Percentiles rank a stretch among this genome's conserved stretches.
These are phyloP conservation scores for Redunca redunca DNA, from an alignment of 2,113 vertebrate species.

Conservation along the genomic window DNA sequence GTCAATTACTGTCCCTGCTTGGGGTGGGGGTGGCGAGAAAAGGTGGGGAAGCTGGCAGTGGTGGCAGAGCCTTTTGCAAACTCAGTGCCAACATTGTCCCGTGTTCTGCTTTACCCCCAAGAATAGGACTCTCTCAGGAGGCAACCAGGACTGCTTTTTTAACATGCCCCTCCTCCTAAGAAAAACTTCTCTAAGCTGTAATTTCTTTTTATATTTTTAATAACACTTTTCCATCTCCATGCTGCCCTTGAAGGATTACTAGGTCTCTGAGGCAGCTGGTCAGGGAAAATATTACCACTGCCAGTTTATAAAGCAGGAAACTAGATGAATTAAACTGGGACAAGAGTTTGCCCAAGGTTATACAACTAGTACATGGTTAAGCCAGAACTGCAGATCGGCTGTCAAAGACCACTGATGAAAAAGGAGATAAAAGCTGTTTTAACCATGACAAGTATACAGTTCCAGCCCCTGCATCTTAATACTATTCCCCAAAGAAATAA, in stretches of 20 bases:
- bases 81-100: neutral
- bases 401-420: conserved; percentile 29
- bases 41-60: no score
- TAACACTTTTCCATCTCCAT: neutral
- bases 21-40: neutral
- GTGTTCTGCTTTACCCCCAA: neutral
- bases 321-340: neutral
- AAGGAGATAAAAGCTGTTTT: neutral
- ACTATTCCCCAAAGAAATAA: conserved; percentile 64
- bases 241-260: neutral
- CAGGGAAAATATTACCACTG: neutral
- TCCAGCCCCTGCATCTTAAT: neutral
- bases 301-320: neutral
- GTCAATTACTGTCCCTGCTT: neutral
- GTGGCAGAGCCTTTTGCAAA: neutral
- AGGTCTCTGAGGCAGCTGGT: neutral
- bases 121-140: conserved; percentile 12
- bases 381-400: neutral
- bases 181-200: conserved; percentile 5
- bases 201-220: conserved; percentile 20
- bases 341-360: neutral
- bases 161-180: neutral
- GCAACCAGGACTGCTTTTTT: neutral
- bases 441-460: neutral
- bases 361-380: conserved; percentile 10